phyloP scores from a whole-genome alignment of 2,797 vertebrate species.

The Eupleurogrammus muticus region DNA sequence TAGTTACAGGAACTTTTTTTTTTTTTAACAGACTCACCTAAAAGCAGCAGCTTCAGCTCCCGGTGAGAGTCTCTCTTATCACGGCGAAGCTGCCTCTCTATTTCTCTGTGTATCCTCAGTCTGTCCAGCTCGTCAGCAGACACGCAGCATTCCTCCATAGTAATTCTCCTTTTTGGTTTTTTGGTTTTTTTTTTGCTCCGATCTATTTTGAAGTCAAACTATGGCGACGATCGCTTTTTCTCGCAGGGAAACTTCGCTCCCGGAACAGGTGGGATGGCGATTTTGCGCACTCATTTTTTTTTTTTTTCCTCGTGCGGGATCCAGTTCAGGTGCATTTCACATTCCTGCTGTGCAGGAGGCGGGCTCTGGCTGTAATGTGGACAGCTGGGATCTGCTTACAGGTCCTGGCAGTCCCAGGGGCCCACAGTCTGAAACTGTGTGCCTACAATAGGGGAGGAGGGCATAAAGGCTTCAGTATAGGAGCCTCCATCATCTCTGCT shows the following conservation, averaged over 20 bases:
- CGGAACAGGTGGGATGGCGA: constrained; percentile 55
- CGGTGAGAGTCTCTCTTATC: constrained; percentile 79
- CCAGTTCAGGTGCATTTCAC: constrained; percentile 71
- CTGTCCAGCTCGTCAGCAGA: constrained; percentile 80
- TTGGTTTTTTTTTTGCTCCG: no score
- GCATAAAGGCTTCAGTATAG: not conserved
- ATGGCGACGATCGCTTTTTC: constrained; percentile 9
- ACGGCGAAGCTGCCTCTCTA: constrained; percentile 86
- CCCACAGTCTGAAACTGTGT: constrained; percentile 10
- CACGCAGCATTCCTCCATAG: constrained; percentile 86
- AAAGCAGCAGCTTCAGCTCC: constrained; percentile 88
- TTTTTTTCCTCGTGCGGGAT: constrained; percentile 65
- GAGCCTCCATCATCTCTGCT: not conserved
- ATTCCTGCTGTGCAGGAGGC: constrained; percentile 63
- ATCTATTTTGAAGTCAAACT: not conserved
- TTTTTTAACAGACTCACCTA: constrained; percentile 88
- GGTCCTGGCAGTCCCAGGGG: constrained; percentile 7
- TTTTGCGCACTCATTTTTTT: constrained; percentile 55
- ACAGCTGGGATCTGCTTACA: constrained; percentile 38
- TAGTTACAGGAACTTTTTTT: no score
- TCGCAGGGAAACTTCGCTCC: constrained; percentile 21
- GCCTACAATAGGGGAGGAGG: not conserved
- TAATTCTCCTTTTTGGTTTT: no score
- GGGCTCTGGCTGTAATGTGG: constrained; percentile 13
- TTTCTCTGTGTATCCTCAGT: constrained; percentile 84